Evolutionary conservation across 2,113 vertebrate species (phyloP), one percentile per base, ranked within the genome.

Genomic region (Chrysemys picta): DNA sequence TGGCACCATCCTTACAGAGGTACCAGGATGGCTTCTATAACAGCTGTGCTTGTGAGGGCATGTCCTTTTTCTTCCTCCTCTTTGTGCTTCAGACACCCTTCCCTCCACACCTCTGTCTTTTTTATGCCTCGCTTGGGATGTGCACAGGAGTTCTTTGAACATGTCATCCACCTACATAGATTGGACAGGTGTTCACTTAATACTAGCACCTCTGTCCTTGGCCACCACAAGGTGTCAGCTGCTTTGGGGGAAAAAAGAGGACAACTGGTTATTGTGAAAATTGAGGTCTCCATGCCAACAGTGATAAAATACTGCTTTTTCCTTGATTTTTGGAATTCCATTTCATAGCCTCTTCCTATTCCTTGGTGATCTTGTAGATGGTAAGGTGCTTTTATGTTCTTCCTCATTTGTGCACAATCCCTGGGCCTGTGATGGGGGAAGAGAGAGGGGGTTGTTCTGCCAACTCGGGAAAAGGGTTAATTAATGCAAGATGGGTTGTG

Each of bases 251-350:
- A 8, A 62, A 62, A 69, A 31, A 53, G 24, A 79, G 53, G 24
- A 50, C 14, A 90, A 91, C 38, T 4, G 29, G 42, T n/a, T 31
- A 29, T 59, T 88, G 45, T 3, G 8, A 65, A 54, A 17, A 29
- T 14, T 8, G 16, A 0, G 0, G 14, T 92, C 75, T 75, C 8
- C 10, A 75, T 82, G 35, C 2, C 22, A 75, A 65, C 25, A 88
- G 10, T 11, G 3, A 0, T 16, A 0, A 0, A 42, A 72, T 35
- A 2, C 8, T 79, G 10, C 1, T 89, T 91, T 87, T 12, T 31
- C 12, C 35, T 29, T 47, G 19, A 12, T 59, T 94, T 94, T 96
- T 79, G 89, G 38, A 75, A 89, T 81, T 95, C 57, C 12, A 6
- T 72, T 89, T 84, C 6, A 88, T 59, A 59, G 57, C 57, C 25